Base-by-base conservation (phyloP, 2,888 invertebrate genomes). In the Limnephilus auricula region DNA sequence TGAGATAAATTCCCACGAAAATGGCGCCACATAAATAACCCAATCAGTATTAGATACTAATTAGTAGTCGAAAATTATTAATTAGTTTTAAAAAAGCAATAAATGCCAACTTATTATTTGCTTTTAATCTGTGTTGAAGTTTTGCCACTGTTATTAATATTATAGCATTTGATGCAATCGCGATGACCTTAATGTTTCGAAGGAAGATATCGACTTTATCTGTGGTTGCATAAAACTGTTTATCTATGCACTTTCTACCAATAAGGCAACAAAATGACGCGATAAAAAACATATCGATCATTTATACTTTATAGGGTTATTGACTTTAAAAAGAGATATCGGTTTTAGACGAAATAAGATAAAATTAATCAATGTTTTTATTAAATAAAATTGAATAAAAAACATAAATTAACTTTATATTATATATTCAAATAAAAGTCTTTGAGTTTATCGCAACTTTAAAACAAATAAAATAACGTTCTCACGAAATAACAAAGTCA, bases 261-360 rank as follows among this genome's bases (percentile, higher is more conserved):
- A 82, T 82, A 34, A 18, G 2, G 18, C 25, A 82, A 34, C 82
- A 82, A 25, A 82, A 82, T 82, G 34, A 82, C 34, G 82, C 34
- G 10, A 25, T 34, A 82, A 34, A 6, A 6, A 9, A 65, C n/a
- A 82, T 25, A 82, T 82, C 34, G 25, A 34, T 82, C 32, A 9
- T 37, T 82, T 34, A 10, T 18, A 82, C 82, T n/a, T 34, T 37
- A 15, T 31, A 18, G 13, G 82, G 82, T 82, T 82, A 82, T 82
- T 82, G 82, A 82, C 82, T 82, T 31, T 34, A 25, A 82, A 34
- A n/a, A 82, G 25, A 82, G 80, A n/a, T 34, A 82, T 82, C 82
- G 32, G 82, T 65, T 6, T 18, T 15, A 45, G 25, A 25, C 65
- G 25, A 65, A n/a, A 65, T 25, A 65, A 9, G 25, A 65, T 65